A percentile compares a stretch with the other conserved stretches of the same genome.
These are phyloP conservation scores for Caenorhabditis sp. DNA, from an alignment of 2,888 invertebrate species.

Conservation along the genomic window DNA sequence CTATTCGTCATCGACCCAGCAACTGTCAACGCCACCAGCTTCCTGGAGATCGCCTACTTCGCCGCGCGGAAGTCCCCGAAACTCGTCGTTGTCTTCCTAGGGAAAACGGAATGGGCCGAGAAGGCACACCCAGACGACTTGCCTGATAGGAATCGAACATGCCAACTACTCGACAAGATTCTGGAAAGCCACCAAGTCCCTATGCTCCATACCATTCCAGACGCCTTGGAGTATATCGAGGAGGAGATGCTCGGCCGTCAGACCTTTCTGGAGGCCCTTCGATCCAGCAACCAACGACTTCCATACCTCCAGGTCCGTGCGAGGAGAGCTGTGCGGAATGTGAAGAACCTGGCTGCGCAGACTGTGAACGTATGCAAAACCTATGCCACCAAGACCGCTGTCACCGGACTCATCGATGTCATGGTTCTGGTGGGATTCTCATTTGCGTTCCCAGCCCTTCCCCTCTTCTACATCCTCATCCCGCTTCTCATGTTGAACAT, in stretches of 20 bases:
- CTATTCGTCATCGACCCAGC: conserved; percentile 83
- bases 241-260: conserved; percentile 81
- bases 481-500: conserved; percentile 79
- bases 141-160: conserved; percentile 81
- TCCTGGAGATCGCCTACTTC: conserved; percentile 83
- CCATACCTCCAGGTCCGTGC: conserved; percentile 79
- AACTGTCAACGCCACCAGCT: conserved; percentile 82
- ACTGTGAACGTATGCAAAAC: conserved; percentile 46
- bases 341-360: conserved; percentile 43
- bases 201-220: conserved; percentile 75
- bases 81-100: conserved; percentile 73
- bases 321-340: conserved; percentile 61
- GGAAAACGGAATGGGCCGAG: conserved; percentile 80
- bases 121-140: conserved; percentile 81
- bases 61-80: conserved; percentile 80
- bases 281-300: conserved; percentile 76
- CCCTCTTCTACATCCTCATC: conserved; percentile 76
- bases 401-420: conserved; percentile 68
- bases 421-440: conserved; percentile 69
- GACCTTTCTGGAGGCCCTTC: conserved; percentile 74
- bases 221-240: conserved; percentile 81
- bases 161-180: conserved; percentile 81
- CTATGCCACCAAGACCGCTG: conserved; percentile 62
- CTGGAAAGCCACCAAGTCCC: conserved; percentile 78
- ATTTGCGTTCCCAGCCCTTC: conserved; percentile 73